Base-by-base conservation (phyloP, 2,888 invertebrate genomes). In the Iphiclides podalirius region DNA sequence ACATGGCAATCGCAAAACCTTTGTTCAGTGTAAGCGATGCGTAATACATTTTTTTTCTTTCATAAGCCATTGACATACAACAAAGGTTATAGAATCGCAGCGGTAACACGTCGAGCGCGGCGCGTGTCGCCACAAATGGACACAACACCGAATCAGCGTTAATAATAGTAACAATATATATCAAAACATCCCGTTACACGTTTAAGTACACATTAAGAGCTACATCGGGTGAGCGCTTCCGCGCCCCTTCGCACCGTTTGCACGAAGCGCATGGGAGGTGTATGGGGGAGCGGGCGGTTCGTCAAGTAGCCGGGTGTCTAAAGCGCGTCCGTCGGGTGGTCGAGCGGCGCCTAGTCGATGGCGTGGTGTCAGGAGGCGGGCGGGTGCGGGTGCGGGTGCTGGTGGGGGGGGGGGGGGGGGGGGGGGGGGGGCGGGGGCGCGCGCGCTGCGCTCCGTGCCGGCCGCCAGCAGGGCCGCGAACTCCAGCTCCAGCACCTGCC, bases 401-500 rank as follows among this genome's bases (percentile, higher is more conserved):
- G 20, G 75, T 79, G 50, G 76, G 76, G 72, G 70, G 7, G 28
- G 2, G 66, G 45, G 66, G 64, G 77, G 68, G 50, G 76, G 61
- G 46, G 76, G 66, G 69, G 75, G 79, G 50, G 76, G 76, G 72
- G 70, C 2, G 28, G 2, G 66, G 45, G 66, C 53, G 7, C 91
- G 74, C 93, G 79, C 90, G 61, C 94, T 88, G 70, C 95, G 93
- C 75, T 97, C 97, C 52, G 97, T 97, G 68, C 95, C 96, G 57
- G 92, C 89, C 66, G 94, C 92, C 61, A 98, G 85, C 66, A 98
- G 90, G 80, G 94, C 96, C 72, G 92, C 92, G 84, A 98, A 98
- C 89, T 98, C 98, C 82, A 95, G 90, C 75, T 98, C 98, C 71
- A 98, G 90, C 69, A 94, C 90, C 86, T 98, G 97, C 56, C 98